Base-by-base conservation (phyloP, 1,140 invertebrate species). In the Camponotus vicinus region DNA sequence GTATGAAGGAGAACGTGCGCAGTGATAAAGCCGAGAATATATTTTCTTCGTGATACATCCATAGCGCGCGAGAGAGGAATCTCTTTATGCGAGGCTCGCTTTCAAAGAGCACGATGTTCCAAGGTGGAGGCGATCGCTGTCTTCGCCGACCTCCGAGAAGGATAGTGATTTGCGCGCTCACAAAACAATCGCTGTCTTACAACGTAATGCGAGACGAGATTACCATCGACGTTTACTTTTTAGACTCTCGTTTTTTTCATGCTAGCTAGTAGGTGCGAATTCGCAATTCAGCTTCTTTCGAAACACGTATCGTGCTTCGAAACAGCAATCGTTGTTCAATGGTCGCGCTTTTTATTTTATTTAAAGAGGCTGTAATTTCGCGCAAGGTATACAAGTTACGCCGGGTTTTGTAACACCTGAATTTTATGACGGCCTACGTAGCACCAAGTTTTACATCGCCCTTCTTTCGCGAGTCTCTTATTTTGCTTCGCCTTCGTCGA, bases 111-210 rank as follows among this genome's bases (percentile, higher is more conserved):
- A 87, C 63, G 86, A 64, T 49, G 84, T 52, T 86, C 55, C 79
- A 61, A 82, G 59, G 71, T 57, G 73, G 42, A 79, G 86, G 80
- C 71, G 77, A 86, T 86, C 84, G 40, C 63, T 42, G 63, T 86
- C 57, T 45, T 57, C 73, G 61, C 66, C 57, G 69, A 59, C 69
- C 77, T 70, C 59, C 37, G 37, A 34, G 61, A 82, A 89, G 70
- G 85, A 89, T 89, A 69, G 88, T 89, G 88, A 89, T 89, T 89
- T 89, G 88, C 88, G 27, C 52, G 52, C 57, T 42, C 59, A n/a
- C 75, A 78, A 64, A 88, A 86, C 86, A 85, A 89, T 86, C 83
- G 70, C 32, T 76, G 71, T 88, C 82, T 69, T 73, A 85, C 70
- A 57, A 42, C 66, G 77, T 87, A 89, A 86, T 89, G 79, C 77